Evolutionary conservation across 2,888 invertebrate genomes (phyloP).

Genomic region (Cerastis leucographa): DNA sequence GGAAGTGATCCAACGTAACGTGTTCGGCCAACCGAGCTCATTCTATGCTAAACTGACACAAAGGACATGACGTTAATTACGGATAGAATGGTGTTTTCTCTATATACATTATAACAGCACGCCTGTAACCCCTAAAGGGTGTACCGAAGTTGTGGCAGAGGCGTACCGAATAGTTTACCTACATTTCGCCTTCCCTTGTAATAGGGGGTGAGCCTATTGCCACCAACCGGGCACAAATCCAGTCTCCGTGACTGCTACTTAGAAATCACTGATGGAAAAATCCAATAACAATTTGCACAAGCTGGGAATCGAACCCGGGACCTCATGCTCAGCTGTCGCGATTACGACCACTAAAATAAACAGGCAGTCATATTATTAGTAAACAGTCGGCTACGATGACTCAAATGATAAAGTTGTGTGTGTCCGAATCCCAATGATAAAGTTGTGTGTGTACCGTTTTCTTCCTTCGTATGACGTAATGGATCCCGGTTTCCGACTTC

Average conservation of each 20-base stretch:
- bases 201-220: no score
- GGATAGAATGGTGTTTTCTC: neutral
- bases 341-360: no score
- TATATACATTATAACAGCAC: conserved; percentile 1
- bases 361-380: neutral
- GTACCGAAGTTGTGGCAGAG: no score
- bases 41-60: conserved; percentile 31
- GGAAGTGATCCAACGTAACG: conserved; percentile 70
- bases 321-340: no score
- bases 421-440: conserved; percentile 7
- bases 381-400: neutral
- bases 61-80: conserved; percentile 5
- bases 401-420: conserved; percentile 10
- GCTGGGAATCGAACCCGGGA: no score
- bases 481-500: conserved; percentile 34
- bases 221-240: no score
- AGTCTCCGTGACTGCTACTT: no score
- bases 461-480: conserved; percentile 41
- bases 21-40: conserved; percentile 54
- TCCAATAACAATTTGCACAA: no score
- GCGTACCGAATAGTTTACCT: no score
- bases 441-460: conserved; percentile 22
- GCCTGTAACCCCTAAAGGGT: no score
- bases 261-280: no score
- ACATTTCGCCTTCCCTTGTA: no score